Percentiles rank a stretch among this genome's conserved stretches.
phyloP scores from a whole-genome alignment of 2,797 vertebrate genomes.

The Micromesistius poutassou region DNA sequence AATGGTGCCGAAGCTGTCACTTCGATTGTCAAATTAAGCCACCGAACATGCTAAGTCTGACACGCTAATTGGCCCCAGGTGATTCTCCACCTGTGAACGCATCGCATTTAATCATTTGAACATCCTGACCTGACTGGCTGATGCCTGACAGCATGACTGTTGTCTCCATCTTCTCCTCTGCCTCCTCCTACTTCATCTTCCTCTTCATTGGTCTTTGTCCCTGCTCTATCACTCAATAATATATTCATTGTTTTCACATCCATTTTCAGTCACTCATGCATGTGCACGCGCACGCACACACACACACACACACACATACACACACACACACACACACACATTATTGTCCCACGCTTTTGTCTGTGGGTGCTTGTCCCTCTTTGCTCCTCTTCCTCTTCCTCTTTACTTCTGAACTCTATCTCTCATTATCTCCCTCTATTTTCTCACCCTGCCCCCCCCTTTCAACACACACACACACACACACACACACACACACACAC shows the following conservation, averaged over 20 bases:
- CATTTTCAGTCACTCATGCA: not conserved
- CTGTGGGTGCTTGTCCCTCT: not conserved
- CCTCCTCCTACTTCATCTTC: not conserved
- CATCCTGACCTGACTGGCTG: not conserved
- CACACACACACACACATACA: too few relatives aligned
- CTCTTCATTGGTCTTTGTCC: not conserved
- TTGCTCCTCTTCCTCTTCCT: not conserved
- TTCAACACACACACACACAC: conserved; percentile 13
- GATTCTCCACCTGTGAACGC: not conserved
- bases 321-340: conserved; percentile 1
- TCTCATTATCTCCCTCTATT: not conserved
- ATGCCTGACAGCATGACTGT: not conserved
- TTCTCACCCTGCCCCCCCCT: not conserved
- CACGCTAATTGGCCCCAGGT: not conserved
- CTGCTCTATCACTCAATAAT: not conserved
- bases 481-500: conserved; percentile 25
- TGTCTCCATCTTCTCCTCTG: not conserved
- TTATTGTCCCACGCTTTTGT: not conserved
- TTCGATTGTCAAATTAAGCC: not conserved
- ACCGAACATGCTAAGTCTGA: not conserved
- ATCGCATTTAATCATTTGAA: not conserved
- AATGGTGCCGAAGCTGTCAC: not conserved
- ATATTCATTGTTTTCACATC: not conserved
- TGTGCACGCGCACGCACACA: too few relatives aligned
- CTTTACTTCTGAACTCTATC: not conserved